Percentiles rank a stretch among this genome's conserved stretches.
Conservation (phyloP, 2,797 vertebrate species). For the Lateolabrax maculatus region DNA sequence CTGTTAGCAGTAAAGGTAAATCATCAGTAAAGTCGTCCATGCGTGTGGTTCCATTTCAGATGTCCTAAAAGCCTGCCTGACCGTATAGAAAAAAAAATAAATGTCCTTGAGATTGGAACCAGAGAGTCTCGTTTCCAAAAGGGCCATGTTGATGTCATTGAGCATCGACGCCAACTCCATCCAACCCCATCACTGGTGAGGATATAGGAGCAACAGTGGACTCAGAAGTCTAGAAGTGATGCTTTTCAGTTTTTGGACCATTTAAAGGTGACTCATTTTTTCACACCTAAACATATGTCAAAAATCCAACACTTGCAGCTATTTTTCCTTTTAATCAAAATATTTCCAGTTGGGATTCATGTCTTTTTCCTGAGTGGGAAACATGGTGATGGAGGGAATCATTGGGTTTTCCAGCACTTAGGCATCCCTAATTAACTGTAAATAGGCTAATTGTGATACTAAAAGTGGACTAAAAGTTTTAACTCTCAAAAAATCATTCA, state of each 20-base stretch:
- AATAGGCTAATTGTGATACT: conserved; percentile 27
- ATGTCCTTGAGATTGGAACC: conserved; percentile 60
- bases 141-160: conserved; percentile 64
- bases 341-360: conserved; percentile 33
- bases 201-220: conserved; percentile 1
- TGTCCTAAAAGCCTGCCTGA: conserved; percentile 23
- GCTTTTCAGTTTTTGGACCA: conserved; percentile 37
- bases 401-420: conserved; percentile 54
- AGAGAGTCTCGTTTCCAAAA: conserved; percentile 55
- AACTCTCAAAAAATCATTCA: conserved; percentile 28
- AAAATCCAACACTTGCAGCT: conserved; percentile 15
- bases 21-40: conserved; percentile 59
- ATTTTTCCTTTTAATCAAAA: conserved; percentile 47
- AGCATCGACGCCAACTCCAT: conserved; percentile 45
- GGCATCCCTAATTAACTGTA: conserved; percentile 14
- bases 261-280: conserved; percentile 44
- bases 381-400: not conserved
- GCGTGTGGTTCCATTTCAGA: conserved; percentile 61
- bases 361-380: conserved; percentile 46
- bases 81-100: conserved; percentile 37
- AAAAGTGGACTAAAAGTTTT: conserved; percentile 9
- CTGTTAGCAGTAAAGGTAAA: conserved; percentile 53
- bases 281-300: conserved; percentile 51
- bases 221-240: conserved; percentile 32
- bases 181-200: conserved; percentile 30